Evolutionary conservation across 2,888 invertebrate genomes (phyloP), one percentile per base, ranked within the genome.

Genomic region (Octonoba sinensis): DNA sequence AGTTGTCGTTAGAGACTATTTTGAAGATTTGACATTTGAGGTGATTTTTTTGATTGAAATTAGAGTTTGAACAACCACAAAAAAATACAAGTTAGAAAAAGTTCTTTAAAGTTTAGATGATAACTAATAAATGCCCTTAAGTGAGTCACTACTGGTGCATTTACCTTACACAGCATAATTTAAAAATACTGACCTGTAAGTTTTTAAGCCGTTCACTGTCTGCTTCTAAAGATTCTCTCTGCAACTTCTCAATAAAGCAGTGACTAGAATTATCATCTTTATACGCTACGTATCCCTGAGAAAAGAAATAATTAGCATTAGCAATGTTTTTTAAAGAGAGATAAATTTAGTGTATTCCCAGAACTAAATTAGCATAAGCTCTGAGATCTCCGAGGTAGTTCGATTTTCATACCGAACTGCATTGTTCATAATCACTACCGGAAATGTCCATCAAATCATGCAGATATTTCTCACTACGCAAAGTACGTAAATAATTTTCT

Each of bases 201-300:
- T 51, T 62, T 12, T 11, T 24, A 11, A 82, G 51, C 2, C 46
- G 54, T 18, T 59, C 70, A 24, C 74, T 64, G 49, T 82, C 81
- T 15, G 44, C 57, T 49, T 69, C 69, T 22, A 82, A 44, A 16
- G 70, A 64, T 46, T 82, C 74, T n/a, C 27, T 18, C 16, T 15
- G 22, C 8, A 75, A n/a, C 15, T 70, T 46, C 2, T 49, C 51
- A 46, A 82, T 54, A 24, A 82, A 82, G 16, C 81, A 82, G n/a
- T 82, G 81, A 16, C 65, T 82, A 20, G 64, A 22, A 46, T 70
- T 57, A 1, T 22, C 3, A 51, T 82, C 81, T 74, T 74, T 82
- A 36, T 75, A 82, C 0, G 81, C 81, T 51, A 75, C 70, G 24
- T 75, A 75, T 46, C 49, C 22, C 81, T 82, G 44, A 0, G 73